Percentiles rank a stretch among this genome's conserved stretches.
Evolutionary conservation across 2,888 invertebrate genomes (phyloP).

Genomic region (Fragum whitleyi): DNA sequence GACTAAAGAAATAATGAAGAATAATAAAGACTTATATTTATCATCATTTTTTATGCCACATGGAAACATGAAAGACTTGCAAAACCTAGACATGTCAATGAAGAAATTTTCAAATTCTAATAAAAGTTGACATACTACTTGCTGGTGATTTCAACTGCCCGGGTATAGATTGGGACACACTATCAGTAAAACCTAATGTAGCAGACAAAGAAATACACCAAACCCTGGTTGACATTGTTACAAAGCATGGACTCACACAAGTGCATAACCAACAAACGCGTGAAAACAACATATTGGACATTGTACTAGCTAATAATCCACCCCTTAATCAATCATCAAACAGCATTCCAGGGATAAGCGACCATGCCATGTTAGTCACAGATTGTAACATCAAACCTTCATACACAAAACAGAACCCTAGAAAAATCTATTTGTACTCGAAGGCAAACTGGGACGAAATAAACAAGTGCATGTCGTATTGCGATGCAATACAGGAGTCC

Average conservation of each 20-base stretch:
- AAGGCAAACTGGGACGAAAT: too few species aligned
- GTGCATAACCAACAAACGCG: not conserved
- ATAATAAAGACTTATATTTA: too few species aligned
- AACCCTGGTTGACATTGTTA: not conserved
- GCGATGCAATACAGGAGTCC: too few species aligned
- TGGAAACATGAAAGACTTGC: too few species aligned
- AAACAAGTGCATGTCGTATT: too few species aligned
- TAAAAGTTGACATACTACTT: not conserved
- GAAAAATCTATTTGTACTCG: too few species aligned
- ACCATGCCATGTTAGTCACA: slow-evolving; percentile 55
- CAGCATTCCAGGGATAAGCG: slow-evolving; percentile 45
- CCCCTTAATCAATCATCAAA: slow-evolving; percentile 44
- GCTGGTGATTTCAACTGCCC: slow-evolving; percentile 20
- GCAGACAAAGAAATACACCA: slow-evolving; percentile 1
- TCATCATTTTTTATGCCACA: too few species aligned
- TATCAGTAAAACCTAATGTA: not conserved
- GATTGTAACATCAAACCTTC: slow-evolving; percentile 19
- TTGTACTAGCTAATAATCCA: slow-evolving; percentile 53
- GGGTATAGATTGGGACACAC: not conserved
- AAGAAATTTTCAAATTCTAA: not conserved
- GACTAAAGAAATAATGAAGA: too few species aligned
- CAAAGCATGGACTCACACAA: not conserved
- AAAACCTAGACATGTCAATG: too few species aligned
- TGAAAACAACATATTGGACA: slow-evolving; percentile 36
- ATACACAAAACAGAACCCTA: too few species aligned